Base-by-base conservation (phyloP, 2,888 invertebrate genomes). In the Lacanobia wlatinum region DNA sequence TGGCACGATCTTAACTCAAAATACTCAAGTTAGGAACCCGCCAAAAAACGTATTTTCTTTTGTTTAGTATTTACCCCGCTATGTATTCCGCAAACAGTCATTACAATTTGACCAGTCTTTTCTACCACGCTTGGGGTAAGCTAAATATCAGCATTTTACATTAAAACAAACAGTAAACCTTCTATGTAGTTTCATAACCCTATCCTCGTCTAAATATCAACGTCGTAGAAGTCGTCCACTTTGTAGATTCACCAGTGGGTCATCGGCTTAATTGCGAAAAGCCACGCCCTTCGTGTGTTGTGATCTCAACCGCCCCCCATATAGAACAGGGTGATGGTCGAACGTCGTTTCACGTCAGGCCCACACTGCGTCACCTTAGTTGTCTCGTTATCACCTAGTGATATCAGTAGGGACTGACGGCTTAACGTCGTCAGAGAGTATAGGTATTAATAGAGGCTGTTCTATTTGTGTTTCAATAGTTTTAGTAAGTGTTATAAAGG, bases 231-330 rank as follows among this genome's bases (percentile, higher is more conserved):
- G 59, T 56, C 73, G 73, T 70, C 70, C 75, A 73, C 79, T 70
- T 72, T 71, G 67, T 78, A 84, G 74, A 80, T 82, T 76, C 78
- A 68, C 72, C 65, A 83, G 76, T 82, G 84, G 86, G 80, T 78
- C 84, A 86, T 80, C 79, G 77, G 86, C 76, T 86, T 85, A 86
- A 85, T 85, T 86, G 84, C 86, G 63, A 80, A 69, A 71, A 48
- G 80, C 84, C 84, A 80, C 84, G 84, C 84, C 84, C 86, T 85
- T 86, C 73, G 78, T 85, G 56, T 85, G 84, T 85, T 78, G 82
- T 82, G 84, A 86, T 84, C 79, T 80, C 74, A 78, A 77, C 69
- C 70, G 65, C 66, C 72, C 73, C 67, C 70, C 59, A 84, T 86
- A 82, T 82, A 82, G 82, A 84, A 82, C 78, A 48, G 21, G 38